Evolutionary conservation across 2,113 vertebrate species (phyloP), one percentile per base, ranked within the genome.

Genomic region (Muntiacus reevesi): DNA sequence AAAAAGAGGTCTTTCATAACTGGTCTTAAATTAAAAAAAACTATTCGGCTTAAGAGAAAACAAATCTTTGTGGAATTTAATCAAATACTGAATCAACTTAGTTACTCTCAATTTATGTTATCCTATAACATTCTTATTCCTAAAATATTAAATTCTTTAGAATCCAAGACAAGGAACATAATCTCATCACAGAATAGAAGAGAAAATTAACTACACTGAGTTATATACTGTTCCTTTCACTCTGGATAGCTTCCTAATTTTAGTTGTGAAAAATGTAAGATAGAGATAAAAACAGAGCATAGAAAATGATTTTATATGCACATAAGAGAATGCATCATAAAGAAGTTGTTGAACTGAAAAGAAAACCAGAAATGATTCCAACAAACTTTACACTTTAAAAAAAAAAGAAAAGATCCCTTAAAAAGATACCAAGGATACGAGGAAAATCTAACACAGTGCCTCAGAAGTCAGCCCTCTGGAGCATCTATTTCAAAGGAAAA

Each of bases 81-180:
- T 86, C 54, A 94, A 95, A 92, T 83, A 79, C 0, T 64, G 3
- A 95, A 59, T 45, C 45, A 83, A 96, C 28, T 83, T 25, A 84
- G 81, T 87, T 94, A 62, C 19, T 64, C n/a, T 87, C 78, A 79
- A 95, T 84, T 88, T 95, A 78, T 95, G 12, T 60, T 21, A 91
- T 76, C 83, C 52, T 81, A 10, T 45, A 89, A 93, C 3, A 12
- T 21, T 55, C 43, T 57, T 67, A 59, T 91, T 91, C 94, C 57
- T 94, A 97, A 97, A 96, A 94, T 40, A 91, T 15, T 97, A 59
- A 67, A 85, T 33, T 94, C 43, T 91, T 96, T 81, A 83, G 43
- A 95, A 86, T 82, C 36, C 90, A 87, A 93, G 43, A 89, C 30
- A 87, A 74, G 47, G 15, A 4, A 14, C 23, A 59, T 59, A 79